Evolutionary conservation across 2,888 invertebrate genomes (phyloP), one percentile per base, ranked within the genome.

Genomic region (Hermaeophaga mercurialis): DNA sequence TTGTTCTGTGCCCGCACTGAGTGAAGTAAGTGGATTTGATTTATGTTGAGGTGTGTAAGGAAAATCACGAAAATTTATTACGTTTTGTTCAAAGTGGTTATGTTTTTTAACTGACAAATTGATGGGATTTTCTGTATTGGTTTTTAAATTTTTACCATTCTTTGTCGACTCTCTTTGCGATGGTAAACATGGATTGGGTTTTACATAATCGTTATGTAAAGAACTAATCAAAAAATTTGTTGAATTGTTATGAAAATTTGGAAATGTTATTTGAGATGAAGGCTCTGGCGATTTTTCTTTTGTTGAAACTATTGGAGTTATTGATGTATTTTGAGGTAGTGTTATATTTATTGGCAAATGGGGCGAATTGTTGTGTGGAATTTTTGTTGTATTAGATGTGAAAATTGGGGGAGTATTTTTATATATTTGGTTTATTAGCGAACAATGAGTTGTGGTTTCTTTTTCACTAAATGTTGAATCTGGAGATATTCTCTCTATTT

Each of bases 101-200:
- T 26, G 19, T 19, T 33, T 24, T 39, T 45, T 54, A 9, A 54
- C 46, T 2, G 54, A 54, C 2, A 54, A 19, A 39, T 54, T 54
- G 12, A 54, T 54, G 6, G 54, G 54, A 14, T 36, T 14, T 6
- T 53, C 48, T 3, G 24, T 11, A 12, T 28, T 44, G 4, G 7
- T 1, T 5, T 4, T 4, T 17, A 7, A 28, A 28, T 4, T 9
- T 7, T 31, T 11, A 31, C 9, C 12, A 11, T 41, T 12, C 4
- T 41, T 4, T 41, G 22, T 12, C 4, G 4, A 7, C 8, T 39
- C 14, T 18, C 8, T 28, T 31, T 12, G 31, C 2, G 12, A 11
- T 11, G 31, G 31, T 11, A 11, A 31, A 22, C 9, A 28, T 28
- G 2, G 28, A 28, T 7, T 6, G n/a, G 3, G n/a, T 28, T 28